A percentile compares a stretch with the other conserved stretches of the same genome.
Conservation (phyloP, 1,140 invertebrate species). For the Aphidius ervi region DNA sequence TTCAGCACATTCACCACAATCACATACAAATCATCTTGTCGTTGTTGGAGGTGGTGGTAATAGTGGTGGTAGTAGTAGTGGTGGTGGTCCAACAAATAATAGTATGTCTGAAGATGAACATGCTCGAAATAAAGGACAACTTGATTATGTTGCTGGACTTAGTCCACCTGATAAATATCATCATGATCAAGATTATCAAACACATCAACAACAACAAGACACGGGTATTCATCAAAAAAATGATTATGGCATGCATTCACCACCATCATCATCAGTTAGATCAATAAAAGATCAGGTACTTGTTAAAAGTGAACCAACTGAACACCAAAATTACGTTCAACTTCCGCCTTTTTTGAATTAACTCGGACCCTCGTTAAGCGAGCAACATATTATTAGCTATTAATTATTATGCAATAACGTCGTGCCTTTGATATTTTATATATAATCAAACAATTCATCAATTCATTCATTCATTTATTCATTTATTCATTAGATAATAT, state of each 20-base stretch:
- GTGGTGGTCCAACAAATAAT: conserved; percentile 14
- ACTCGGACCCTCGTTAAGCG: conserved; percentile 47
- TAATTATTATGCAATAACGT: conserved; percentile 8
- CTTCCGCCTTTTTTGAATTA: conserved; percentile 75
- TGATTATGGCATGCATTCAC: conserved; percentile 55
- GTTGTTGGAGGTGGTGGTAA: no score
- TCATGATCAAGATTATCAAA: conserved; percentile 56
- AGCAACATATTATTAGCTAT: conserved; percentile 10
- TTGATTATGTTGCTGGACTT: conserved; percentile 44
- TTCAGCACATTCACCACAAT: conserved; percentile 59
- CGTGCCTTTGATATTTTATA: conserved; percentile 26
- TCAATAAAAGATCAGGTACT: conserved; percentile 56
- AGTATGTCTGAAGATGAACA: conserved; percentile 55
- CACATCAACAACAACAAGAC: conserved; percentile 51
- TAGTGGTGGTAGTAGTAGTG: no score
- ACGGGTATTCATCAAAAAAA: conserved; percentile 50
- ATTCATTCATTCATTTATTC: no score
- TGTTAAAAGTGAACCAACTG: conserved; percentile 61
- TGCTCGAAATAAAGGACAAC: conserved; percentile 33
- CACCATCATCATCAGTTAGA: conserved; percentile 34
- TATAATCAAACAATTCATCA: no score
- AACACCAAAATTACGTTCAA: conserved; percentile 62
- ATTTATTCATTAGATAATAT: no score
- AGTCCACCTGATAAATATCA: conserved; percentile 58
- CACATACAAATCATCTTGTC: conserved; percentile 43